A percentile compares a stretch with the other conserved stretches of the same genome.
Conservation (phyloP, 2,888 invertebrate genomes). For the Alitta virens region DNA sequence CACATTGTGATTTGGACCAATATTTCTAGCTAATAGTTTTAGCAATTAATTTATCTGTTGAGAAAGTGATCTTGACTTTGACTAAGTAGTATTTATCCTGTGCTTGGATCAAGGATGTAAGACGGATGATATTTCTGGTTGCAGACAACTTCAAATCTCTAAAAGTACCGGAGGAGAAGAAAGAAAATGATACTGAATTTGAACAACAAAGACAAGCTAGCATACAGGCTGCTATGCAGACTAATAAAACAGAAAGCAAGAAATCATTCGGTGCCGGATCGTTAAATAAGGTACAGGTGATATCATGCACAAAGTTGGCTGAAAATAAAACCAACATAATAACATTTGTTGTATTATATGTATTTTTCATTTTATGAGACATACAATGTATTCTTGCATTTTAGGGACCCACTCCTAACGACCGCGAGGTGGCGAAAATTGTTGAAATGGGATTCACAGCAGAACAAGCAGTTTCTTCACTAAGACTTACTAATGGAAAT, state of each 20-base stretch:
- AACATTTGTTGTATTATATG: no score
- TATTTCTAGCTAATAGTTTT: no score
- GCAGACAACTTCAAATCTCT: conserved; percentile 54
- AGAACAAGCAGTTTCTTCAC: conserved; percentile 74
- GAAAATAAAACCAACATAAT: no score
- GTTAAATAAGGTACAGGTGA: neutral
- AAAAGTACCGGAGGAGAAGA: conserved; percentile 61
- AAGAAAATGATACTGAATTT: conserved; percentile 76
- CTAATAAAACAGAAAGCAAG: conserved; percentile 48
- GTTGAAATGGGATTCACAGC: conserved; percentile 76
- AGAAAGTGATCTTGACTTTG: no score
- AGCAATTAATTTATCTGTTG: no score
- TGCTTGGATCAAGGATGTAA: no score
- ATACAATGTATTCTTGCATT: no score
- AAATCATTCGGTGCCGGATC: conserved; percentile 21
- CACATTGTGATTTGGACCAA: no score
- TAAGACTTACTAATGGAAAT: conserved; percentile 71
- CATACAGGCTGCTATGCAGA: conserved; percentile 80
- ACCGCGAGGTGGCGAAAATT: conserved; percentile 62
- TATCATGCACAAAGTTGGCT: neutral
- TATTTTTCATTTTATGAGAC: no score
- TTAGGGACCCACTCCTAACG: conserved; percentile 15
- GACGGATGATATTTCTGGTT: conserved; percentile 3
- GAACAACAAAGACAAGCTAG: conserved; percentile 85
- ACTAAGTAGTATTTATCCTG: no score